These are phyloP conservation scores for Xiphorhynchus erythropygius DNA, from an alignment of 2,797 vertebrate species.

Conservation along the genomic window DNA sequence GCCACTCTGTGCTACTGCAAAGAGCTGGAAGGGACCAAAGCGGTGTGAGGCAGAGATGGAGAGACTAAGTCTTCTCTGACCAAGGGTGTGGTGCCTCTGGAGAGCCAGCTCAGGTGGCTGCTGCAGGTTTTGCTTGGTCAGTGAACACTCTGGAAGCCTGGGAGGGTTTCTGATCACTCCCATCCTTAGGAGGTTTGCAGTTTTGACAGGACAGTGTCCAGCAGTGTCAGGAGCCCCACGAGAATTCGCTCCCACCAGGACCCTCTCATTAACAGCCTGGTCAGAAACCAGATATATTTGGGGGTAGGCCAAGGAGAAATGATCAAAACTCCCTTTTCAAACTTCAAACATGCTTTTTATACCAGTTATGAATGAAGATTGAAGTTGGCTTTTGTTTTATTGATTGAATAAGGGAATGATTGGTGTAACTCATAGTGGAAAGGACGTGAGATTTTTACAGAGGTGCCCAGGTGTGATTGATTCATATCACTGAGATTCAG, in stretches of 20 bases:
- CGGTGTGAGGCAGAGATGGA: neutral
- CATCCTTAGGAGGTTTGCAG: neutral
- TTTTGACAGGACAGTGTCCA: neutral
- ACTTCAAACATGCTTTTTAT: neutral
- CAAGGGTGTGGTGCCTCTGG: too few species aligned
- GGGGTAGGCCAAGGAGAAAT: neutral
- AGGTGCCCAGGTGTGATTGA: neutral
- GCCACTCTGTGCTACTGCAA: neutral
- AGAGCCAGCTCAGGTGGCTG: neutral
- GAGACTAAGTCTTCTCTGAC: neutral
- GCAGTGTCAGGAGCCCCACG: neutral
- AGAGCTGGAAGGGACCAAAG: neutral
- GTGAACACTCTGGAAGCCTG: neutral
- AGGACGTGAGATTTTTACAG: neutral
- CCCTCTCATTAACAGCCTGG: neutral
- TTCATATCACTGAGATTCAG: constrained; percentile 5
- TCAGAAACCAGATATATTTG: neutral
- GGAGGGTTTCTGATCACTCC: neutral
- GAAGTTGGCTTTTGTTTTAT: constrained; percentile 13
- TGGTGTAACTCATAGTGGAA: neutral
- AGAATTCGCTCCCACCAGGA: neutral
- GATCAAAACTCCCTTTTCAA: neutral
- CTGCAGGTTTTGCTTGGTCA: neutral
- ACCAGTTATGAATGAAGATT: neutral
- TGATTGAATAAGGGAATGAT: neutral